Conservation (phyloP, 2,797 vertebrate genomes). For the Argya squamiceps region DNA sequence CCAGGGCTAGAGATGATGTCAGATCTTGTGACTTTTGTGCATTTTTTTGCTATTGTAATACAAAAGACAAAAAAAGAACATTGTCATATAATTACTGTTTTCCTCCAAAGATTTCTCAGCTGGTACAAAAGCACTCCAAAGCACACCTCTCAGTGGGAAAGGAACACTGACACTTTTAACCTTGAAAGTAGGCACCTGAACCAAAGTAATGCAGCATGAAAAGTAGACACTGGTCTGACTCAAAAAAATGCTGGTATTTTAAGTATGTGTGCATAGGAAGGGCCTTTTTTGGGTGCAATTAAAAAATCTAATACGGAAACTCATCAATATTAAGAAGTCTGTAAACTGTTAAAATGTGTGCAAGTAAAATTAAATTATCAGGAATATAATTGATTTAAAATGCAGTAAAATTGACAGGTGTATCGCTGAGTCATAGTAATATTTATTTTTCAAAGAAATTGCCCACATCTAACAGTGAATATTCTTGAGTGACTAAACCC, state of each 20-base stretch:
- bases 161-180: not conserved
- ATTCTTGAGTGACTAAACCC: not conserved
- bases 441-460: not conserved
- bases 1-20: not conserved
- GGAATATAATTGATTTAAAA: not conserved
- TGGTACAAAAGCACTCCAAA: not conserved
- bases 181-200: not conserved
- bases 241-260: not conserved
- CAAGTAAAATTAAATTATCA: not conserved
- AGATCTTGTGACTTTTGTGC: not conserved
- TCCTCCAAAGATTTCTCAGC: not conserved
- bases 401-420: not conserved
- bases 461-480: not conserved
- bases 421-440: not conserved
- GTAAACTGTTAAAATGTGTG: not conserved
- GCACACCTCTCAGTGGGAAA: not conserved
- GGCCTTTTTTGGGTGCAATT: not conserved
- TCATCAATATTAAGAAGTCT: not conserved
- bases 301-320: not conserved
- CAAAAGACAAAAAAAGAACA: not conserved
- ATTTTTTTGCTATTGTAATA: not conserved
- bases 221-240: not conserved
- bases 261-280: not conserved
- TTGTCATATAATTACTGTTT: not conserved
- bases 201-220: not conserved